Conservation (phyloP, 2,113 vertebrate species). For the Callaeas wilsoni region DNA sequence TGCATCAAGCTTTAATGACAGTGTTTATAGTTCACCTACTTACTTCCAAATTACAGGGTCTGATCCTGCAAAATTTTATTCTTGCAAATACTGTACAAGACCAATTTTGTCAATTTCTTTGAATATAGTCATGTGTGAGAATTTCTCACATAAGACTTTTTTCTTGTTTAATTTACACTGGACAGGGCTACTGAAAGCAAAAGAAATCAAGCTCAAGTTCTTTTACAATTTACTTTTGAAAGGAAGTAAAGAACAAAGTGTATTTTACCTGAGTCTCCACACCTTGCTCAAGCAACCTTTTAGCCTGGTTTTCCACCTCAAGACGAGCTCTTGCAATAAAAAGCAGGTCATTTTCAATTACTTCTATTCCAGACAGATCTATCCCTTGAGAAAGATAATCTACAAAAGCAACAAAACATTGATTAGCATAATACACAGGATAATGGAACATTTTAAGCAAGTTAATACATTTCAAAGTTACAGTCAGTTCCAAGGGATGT, state of each 20-base stretch:
- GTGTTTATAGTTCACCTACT: not conserved
- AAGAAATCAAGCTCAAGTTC: not conserved
- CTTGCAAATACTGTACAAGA: not conserved
- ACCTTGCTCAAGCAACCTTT: constrained; percentile 92
- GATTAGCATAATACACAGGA: not conserved
- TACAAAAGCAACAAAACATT: constrained; percentile 61
- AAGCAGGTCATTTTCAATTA: constrained; percentile 94
- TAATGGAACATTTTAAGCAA: not conserved
- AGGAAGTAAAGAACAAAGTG: not conserved
- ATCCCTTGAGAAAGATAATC: constrained; percentile 97
- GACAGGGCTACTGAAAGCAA: not conserved
- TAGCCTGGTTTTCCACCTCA: constrained; percentile 97
- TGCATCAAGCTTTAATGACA: not conserved
- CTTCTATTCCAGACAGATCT: constrained; percentile 94
- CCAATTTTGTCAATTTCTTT: not conserved
- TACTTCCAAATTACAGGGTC: not conserved
- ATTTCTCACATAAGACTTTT: not conserved
- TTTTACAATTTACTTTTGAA: not conserved
- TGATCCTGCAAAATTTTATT: not conserved
- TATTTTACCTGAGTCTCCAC: constrained; percentile 93
- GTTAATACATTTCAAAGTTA: not conserved
- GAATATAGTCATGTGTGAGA: not conserved
- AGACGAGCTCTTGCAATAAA: constrained; percentile 94
- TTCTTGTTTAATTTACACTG: not conserved
- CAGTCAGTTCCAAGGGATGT: not conserved